Conservation (phyloP, 1,140 invertebrate species). For the Oreohelix idahoensis region DNA sequence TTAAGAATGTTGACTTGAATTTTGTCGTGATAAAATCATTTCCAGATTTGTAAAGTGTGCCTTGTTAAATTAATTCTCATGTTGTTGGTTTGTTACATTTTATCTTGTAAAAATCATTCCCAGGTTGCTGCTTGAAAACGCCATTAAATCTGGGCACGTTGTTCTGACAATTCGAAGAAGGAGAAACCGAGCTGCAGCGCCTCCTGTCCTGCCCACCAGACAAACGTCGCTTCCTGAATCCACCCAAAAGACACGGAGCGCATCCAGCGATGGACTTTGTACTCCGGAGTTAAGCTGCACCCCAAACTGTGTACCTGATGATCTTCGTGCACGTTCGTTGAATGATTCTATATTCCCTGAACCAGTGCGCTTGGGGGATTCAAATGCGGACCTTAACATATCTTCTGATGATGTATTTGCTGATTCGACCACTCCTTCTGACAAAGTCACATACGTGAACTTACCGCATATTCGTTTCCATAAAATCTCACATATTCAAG, state of each 20-base stretch:
- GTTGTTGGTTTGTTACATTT: not conserved
- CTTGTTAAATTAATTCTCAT: not conserved
- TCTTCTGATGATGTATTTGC: conserved; percentile 51
- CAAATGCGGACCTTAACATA: conserved; percentile 44
- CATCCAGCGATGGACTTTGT: conserved; percentile 22
- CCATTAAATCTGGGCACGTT: conserved; percentile 54
- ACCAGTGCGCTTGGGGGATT: conserved; percentile 2
- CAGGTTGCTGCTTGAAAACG: conserved; percentile 55
- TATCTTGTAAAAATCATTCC: not conserved
- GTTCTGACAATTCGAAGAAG: conserved; percentile 57
- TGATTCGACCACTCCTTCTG: conserved; percentile 44
- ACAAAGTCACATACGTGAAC: conserved; percentile 47
- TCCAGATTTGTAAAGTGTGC: not conserved
- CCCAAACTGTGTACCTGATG: not conserved
- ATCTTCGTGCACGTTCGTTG: not conserved
- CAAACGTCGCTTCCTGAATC: conserved; percentile 24
- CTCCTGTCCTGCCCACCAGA: conserved; percentile 46
- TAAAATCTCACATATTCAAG: not conserved
- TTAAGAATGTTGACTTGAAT: too few species aligned
- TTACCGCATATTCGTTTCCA: conserved; percentile 35
- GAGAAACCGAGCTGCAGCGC: conserved; percentile 51
- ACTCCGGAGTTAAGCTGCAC: not conserved
- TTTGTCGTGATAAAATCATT: too few species aligned
- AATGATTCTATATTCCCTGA: conserved; percentile 7
- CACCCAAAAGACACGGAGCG: not conserved